Base-by-base conservation (phyloP, 1,140 invertebrate species). In the Eupeodes corollae region DNA sequence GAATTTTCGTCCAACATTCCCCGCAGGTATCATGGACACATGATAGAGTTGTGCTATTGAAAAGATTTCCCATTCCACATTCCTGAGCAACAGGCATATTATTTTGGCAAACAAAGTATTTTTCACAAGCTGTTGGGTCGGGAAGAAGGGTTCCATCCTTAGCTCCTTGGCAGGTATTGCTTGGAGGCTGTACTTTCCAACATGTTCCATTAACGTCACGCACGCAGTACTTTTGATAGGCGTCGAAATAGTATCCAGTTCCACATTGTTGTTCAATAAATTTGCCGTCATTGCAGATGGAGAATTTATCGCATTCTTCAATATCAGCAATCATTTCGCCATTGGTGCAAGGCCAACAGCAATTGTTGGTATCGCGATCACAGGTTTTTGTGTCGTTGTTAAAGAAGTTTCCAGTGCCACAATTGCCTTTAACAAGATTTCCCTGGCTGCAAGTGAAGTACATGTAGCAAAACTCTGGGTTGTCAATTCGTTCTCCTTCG, bases 371-470 rank as follows among this genome's bases (percentile, higher is more conserved):
- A 21, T 65, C 62, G 2, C 48, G 52, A 16, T 35, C 52, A 35
- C 62, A 65, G 3, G 46, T 39, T 1, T 47, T 46, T 11, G 43
- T 46, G 14, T 42, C 41, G n/a, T 21, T 51, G 48, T 57, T 47
- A 15, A 58, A 58, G 3, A 53, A 30, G 42, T 65, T 65, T 12
- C 62, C 62, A 6, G 40, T 49, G 11, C 58, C 59, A 19, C 62
- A 65, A 31, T 44, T 37, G 12, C 57, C 55, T 11, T 53, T 49
- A 18, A 55, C 15, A 19, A 56, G 40, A 31, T 55, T 18, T 2
- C 56, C 53, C 37, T 54, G 45, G 16, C 42, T 11, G 10, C 62
- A 65, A 6, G 61, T 55, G 40, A 51, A 56, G 33, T 58, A 65
- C 42, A 53, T 57, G n/a, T 52, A 53, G 33, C 62, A 65, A 5